Evolutionary conservation across 2,888 invertebrate species (phyloP).

Genomic region (Agonopterix subpropinquella): DNA sequence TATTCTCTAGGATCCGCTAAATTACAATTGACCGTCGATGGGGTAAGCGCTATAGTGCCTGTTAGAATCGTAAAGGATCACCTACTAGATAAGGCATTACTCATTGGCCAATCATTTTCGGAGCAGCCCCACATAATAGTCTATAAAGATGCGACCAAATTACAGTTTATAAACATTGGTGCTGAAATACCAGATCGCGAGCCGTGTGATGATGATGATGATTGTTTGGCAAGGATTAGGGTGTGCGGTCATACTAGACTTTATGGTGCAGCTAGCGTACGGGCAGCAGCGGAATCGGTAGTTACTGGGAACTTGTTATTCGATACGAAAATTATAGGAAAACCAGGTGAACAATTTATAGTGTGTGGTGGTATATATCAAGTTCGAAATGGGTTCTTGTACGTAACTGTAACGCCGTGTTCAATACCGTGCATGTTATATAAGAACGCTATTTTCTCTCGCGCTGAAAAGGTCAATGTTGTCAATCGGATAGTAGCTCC

Average conservation of each 20-base stretch:
- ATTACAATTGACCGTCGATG: conserved; percentile 9
- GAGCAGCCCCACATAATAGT: conserved; percentile 15
- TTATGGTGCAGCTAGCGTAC: conserved; percentile 6
- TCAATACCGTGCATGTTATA: conserved; percentile 1
- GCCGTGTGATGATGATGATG: not conserved
- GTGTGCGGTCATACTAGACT: not conserved
- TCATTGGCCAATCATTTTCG: conserved; percentile 13
- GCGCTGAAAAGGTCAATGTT: conserved; percentile 1
- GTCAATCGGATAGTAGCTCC: not conserved
- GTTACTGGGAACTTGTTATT: conserved; percentile 3
- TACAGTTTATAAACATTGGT: conserved; percentile 4
- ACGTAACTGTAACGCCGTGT: conserved; percentile 8
- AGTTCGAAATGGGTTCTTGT: conserved; percentile 4
- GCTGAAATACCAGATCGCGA: conserved; percentile 3
- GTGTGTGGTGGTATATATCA: conserved; percentile 10
- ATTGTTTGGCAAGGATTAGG: not conserved
- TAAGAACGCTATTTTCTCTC: not conserved
- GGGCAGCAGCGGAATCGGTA: not conserved
- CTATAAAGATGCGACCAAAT: conserved; percentile 9
- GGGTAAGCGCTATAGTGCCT: conserved; percentile 8
- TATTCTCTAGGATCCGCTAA: conserved; percentile 7
- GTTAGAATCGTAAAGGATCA: conserved; percentile 13
- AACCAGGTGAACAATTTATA: conserved; percentile 9
- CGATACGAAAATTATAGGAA: conserved; percentile 10
- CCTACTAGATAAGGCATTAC: conserved; percentile 10